phyloP scores from a whole-genome alignment of 2,888 invertebrate species.

The Trissonchulus latispiculum region DNA sequence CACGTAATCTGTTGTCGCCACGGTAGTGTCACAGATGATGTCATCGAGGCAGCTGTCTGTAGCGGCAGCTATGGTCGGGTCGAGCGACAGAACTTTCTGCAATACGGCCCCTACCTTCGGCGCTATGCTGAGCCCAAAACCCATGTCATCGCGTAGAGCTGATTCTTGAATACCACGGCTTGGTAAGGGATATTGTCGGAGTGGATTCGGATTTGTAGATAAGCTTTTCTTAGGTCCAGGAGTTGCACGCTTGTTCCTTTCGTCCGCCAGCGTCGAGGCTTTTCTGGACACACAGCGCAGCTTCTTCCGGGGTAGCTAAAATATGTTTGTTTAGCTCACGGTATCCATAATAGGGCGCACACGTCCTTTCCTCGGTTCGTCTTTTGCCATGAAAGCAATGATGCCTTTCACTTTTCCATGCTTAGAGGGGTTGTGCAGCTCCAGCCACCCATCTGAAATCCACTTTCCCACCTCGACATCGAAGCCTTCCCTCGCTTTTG shows the following conservation, averaged over 20 bases:
- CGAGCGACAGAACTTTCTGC: background rate
- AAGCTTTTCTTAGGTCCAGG: slow-evolving; percentile 12
- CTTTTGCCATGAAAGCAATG: background rate
- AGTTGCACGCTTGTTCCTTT: background rate
- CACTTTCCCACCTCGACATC: background rate
- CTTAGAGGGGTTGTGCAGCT: background rate
- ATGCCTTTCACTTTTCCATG: background rate
- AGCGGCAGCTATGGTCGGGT: background rate
- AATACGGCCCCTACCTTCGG: slow-evolving; percentile 4
- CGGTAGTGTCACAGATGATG: background rate
- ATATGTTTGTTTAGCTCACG: background rate
- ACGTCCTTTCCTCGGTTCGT: background rate
- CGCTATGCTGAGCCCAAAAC: slow-evolving; percentile 12
- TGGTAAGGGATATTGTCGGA: background rate
- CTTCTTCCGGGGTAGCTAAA: background rate
- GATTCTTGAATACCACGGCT: background rate
- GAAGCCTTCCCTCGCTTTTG: no score
- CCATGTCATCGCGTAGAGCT: background rate
- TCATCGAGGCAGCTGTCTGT: slow-evolving; percentile 9
- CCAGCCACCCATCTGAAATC: slow-evolving; percentile 5
- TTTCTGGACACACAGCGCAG: slow-evolving; percentile 1
- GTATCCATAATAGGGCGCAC: background rate
- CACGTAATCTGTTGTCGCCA: no score
- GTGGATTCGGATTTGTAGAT: slow-evolving; percentile 8
- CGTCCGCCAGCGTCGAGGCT: background rate